Evolutionary conservation across 2,797 vertebrate genomes (phyloP).

Genomic region (Pangasius macronema): DNA sequence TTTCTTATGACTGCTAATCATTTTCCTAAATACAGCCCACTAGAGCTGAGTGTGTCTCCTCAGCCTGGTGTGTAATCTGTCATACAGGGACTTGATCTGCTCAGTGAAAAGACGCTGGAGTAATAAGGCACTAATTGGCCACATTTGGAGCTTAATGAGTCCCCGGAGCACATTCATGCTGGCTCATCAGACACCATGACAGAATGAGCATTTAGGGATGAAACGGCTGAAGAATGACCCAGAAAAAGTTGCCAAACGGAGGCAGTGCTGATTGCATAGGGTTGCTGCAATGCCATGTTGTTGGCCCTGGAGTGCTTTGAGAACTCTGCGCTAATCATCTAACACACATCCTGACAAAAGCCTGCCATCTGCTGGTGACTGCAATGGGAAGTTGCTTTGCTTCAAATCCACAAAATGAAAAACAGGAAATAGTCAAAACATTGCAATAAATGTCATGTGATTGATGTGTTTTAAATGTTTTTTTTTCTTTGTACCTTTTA

Average conservation of each 20-base stretch:
- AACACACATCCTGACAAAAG: slow-evolving; percentile 50
- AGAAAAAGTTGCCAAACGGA: not conserved
- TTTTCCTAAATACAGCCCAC: not conserved
- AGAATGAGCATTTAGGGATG: slow-evolving; percentile 17
- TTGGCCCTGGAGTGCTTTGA: not conserved
- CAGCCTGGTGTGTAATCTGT: slow-evolving; percentile 21
- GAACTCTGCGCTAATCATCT: not conserved
- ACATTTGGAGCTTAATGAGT: slow-evolving; percentile 44
- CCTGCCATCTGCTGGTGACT: slow-evolving; percentile 69
- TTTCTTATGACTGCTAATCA: slow-evolving; percentile 8
- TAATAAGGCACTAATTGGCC: slow-evolving; percentile 34
- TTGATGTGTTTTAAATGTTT: not conserved
- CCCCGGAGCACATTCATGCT: slow-evolving; percentile 40
- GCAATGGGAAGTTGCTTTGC: too few relatives aligned
- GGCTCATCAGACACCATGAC: slow-evolving; percentile 48
- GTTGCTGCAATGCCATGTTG: not conserved
- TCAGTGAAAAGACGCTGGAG: slow-evolving; percentile 25
- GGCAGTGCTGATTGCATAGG: slow-evolving; percentile 13
- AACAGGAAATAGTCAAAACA: not conserved
- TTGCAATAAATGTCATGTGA: not conserved
- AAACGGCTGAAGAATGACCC: slow-evolving; percentile 28
- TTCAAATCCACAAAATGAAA: not conserved
- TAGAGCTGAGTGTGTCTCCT: not conserved
- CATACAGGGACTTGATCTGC: slow-evolving; percentile 22
- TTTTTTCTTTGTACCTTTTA: not conserved